These are phyloP conservation scores for Laticauda colubrina DNA, from an alignment of 2,113 vertebrate genomes.

Conservation along the genomic window DNA sequence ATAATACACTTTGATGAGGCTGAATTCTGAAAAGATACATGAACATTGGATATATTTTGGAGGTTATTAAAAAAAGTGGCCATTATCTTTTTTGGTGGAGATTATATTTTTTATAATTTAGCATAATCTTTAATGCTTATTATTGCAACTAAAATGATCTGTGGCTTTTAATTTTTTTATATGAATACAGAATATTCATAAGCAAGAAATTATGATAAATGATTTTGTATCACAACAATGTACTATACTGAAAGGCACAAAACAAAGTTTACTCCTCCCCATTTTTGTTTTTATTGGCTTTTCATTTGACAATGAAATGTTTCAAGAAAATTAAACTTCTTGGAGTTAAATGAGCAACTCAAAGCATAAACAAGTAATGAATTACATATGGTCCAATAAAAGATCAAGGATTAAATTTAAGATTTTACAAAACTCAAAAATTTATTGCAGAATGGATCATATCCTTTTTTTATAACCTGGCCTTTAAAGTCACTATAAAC, in stretches of 20 bases:
- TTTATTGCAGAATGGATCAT: neutral
- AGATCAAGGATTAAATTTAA: neutral
- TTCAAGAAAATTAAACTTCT: neutral
- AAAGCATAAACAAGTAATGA: neutral
- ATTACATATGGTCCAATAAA: neutral
- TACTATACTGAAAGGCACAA: neutral
- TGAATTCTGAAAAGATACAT: neutral
- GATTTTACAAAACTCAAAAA: neutral
- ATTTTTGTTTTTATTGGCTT: neutral
- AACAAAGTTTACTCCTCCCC: neutral
- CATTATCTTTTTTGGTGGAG: neutral
- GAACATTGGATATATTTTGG: neutral
- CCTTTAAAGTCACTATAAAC: neutral
- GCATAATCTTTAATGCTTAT: neutral
- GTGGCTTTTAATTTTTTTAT: neutral
- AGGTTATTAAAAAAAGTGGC: neutral
- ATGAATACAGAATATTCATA: neutral
- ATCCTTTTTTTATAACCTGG: neutral
- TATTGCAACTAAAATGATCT: neutral
- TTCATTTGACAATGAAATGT: neutral
- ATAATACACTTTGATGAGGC: neutral
- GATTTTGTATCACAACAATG: neutral
- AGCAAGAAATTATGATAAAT: neutral
- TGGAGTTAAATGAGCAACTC: neutral
- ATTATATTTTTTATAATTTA: neutral